Conservation (phyloP, 2,113 vertebrate species). For the Brachyistius frenatus region DNA sequence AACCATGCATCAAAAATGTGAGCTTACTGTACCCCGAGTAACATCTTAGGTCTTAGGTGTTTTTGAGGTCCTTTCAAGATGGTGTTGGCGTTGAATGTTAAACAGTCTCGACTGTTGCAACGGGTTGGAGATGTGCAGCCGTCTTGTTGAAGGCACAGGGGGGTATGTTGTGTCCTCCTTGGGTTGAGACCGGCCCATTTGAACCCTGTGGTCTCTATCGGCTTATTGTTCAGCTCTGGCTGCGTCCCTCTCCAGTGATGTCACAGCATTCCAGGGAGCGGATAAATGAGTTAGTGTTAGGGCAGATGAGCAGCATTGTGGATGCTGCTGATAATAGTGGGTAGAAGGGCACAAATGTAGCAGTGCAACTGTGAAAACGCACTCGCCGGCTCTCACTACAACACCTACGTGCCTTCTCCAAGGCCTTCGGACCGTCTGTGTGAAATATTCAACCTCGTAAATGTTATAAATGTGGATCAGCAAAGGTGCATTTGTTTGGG, state of each 20-base stretch:
- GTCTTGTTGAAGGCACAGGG: slow-evolving; percentile 56
- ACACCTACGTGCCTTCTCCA: slow-evolving; percentile 22
- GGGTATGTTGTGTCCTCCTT: slow-evolving; percentile 61
- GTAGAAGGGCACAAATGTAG: slow-evolving; percentile 68
- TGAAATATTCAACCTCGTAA: slow-evolving; percentile 5
- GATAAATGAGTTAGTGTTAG: slow-evolving; percentile 84
- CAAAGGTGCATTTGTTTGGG: background rate
- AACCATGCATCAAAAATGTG: background rate
- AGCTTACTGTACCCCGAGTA: background rate
- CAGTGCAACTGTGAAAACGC: slow-evolving; percentile 55
- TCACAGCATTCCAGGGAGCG: slow-evolving; percentile 82
- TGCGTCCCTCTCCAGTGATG: slow-evolving; percentile 79
- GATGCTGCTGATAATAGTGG: slow-evolving; percentile 69
- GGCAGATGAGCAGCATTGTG: slow-evolving; percentile 80
- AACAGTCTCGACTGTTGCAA: slow-evolving; percentile 9
- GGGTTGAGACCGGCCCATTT: slow-evolving; percentile 76
- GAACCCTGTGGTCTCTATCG: slow-evolving; percentile 78
- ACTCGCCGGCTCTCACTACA: slow-evolving; percentile 30
- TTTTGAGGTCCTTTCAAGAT: slow-evolving; percentile 27
- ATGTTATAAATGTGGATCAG: background rate
- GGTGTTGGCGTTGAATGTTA: slow-evolving; percentile 30
- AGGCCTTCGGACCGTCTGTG: slow-evolving; percentile 7
- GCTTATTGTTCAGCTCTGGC: slow-evolving; percentile 82
- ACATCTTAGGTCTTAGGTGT: background rate
- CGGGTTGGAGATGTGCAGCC: slow-evolving; percentile 43